phyloP scores from a whole-genome alignment of 2,888 invertebrate genomes.

The Pachydiplax longipennis region DNA sequence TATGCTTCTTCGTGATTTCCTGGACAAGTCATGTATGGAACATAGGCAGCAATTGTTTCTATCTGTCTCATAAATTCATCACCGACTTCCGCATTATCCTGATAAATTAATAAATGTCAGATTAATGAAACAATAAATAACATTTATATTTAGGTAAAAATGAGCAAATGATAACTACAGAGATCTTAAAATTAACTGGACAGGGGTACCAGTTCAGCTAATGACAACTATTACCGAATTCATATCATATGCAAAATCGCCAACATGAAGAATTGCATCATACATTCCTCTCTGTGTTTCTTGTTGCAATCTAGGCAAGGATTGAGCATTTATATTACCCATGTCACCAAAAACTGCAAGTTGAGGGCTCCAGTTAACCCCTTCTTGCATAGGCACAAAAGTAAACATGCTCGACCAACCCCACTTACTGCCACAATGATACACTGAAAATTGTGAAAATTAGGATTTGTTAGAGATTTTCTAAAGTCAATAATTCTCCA shows the following conservation, averaged over 20 bases:
- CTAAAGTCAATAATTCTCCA: no score
- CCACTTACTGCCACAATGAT: constrained; percentile 78
- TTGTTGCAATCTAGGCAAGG: constrained; percentile 82
- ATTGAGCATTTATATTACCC: constrained; percentile 91
- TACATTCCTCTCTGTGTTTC: constrained; percentile 82
- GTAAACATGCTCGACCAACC: constrained; percentile 86
- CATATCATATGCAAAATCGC: constrained; percentile 97
- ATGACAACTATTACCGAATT: constrained; percentile 64
- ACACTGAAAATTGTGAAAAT: constrained; percentile 64
- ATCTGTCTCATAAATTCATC: constrained; percentile 94
- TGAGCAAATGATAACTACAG: not conserved
- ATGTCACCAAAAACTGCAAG: constrained; percentile 93
- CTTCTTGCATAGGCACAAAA: constrained; percentile 75
- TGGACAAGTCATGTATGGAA: constrained; percentile 93
- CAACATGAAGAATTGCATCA: constrained; percentile 89
- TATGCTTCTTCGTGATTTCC: constrained; percentile 90
- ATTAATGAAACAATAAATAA: not conserved
- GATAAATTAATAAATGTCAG: not conserved
- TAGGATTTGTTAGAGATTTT: no score
- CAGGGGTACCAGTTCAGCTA: not conserved
- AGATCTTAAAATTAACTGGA: not conserved
- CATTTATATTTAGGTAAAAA: not conserved
- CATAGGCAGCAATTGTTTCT: constrained; percentile 84
- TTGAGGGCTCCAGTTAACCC: constrained; percentile 77
- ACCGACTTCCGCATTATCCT: constrained; percentile 80